Conservation (phyloP, 2,113 vertebrate genomes). For the Sorex fumeus region DNA sequence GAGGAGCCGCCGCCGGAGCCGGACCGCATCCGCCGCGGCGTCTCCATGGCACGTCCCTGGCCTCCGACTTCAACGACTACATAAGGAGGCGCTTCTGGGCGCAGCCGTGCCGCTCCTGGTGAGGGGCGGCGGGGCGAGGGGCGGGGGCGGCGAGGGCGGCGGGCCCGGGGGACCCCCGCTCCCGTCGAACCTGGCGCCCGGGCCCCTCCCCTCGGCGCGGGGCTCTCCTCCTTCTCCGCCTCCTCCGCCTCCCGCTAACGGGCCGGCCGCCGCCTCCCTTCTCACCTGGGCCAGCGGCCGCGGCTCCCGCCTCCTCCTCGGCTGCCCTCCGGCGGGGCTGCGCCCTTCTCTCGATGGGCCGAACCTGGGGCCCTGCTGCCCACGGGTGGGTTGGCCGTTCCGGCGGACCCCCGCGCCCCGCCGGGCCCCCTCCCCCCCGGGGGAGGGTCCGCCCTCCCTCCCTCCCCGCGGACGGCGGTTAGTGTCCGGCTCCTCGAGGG, state of each 20-base stretch:
- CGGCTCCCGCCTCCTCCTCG: conserved; percentile 30
- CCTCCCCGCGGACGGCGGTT: conserved; percentile 29
- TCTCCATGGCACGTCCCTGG: conserved; percentile 83
- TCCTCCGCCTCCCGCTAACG: conserved; percentile 70
- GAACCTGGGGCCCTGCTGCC: conserved; percentile 45
- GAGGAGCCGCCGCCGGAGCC: conserved; percentile 74
- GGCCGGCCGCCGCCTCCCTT: conserved; percentile 66
- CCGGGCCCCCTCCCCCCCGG: background rate
- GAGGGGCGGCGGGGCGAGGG: conserved; percentile 69
- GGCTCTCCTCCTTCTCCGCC: conserved; percentile 68
- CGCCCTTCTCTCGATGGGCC: conserved; percentile 73
- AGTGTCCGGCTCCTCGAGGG: background rate
- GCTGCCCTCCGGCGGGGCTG: conserved; percentile 66
- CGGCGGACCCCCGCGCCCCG: background rate
- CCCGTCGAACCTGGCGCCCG: conserved; percentile 54
- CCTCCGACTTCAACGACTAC: conserved; percentile 77
- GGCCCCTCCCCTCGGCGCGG: conserved; percentile 74
- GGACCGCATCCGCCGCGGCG: conserved; percentile 66
- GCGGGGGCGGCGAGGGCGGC: background rate
- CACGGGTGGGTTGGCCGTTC: conserved; percentile 78
- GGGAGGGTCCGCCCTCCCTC: background rate
- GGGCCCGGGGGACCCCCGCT: background rate
- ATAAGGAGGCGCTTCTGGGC: conserved; percentile 82
- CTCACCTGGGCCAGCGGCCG: conserved; percentile 52
- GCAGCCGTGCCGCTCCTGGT: conserved; percentile 82